Base-by-base conservation (phyloP, 2,113 vertebrate species). In the Phocoena phocoena region DNA sequence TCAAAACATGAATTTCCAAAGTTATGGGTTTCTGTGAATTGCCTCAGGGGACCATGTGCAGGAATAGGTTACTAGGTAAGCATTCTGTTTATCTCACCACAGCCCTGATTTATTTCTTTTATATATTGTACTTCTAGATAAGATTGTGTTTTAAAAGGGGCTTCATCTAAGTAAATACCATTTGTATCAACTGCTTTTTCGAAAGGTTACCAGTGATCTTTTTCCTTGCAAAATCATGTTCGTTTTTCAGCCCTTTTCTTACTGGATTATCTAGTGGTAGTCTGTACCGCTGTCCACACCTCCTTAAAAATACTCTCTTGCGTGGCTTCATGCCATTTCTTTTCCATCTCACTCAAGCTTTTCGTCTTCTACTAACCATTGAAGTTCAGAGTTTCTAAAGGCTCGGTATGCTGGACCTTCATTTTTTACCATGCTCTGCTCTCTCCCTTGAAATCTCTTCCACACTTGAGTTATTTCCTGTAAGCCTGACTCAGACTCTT, bases 121-220 rank as follows among this genome's bases (percentile, higher is more conserved):
- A 55, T 58, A n/a, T 87, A 31, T 82, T 83, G 15, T 90, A 55
- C 33, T 93, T 91, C 12, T 82, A 58, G 47, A 7, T 71, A 87
- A 77, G 73, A 76, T 71, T 94, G 25, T 87, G 47, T 68, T 79
- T 96, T 81, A 15, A 68, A 94, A 93, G 85, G 14, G 58, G 20
- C 28, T 96, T 86, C 71, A 18, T 26, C 21, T 86, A 83, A 87
- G 58, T 79, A 70, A 95, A 65, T 86, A 84, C 33, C 20, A 1
- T 92, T 88, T 94, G 41, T 81, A 58, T 89, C 71, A 90, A 10
- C 33, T 95, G 23, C 38, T 83, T 33, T 94, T 97, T 92, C 93
- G 85, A 89, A 88, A 86, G 65, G 44, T 41, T 14, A 36, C 44
- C 25, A 77, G 12, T 89, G 58, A 68, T 90, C n/a, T 80, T 15